Evolutionary conservation across 2,797 vertebrate species (phyloP).

Genomic region (Synaphobranchus kaupii): DNA sequence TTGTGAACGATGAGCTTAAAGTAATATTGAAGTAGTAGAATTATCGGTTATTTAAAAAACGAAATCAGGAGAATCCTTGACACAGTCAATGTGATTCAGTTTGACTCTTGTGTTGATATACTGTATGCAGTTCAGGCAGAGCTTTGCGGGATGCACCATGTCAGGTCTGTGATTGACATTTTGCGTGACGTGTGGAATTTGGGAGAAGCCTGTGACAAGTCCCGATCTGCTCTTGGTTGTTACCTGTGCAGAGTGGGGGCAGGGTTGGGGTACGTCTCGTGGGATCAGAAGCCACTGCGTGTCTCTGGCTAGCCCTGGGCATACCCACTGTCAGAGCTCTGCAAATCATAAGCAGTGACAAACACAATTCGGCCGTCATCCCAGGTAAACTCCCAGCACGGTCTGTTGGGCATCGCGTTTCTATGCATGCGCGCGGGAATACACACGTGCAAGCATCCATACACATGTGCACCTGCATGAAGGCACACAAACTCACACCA

Average conservation of each 20-base stretch:
- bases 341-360: slow-evolving; percentile 39
- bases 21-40: not conserved
- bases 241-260: slow-evolving; percentile 41
- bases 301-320: slow-evolving; percentile 27
- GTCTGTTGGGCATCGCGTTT: not conserved
- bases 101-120: not conserved
- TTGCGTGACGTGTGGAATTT: slow-evolving; percentile 49
- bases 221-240: slow-evolving; percentile 34
- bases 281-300: slow-evolving; percentile 29
- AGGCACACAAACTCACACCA: not conserved
- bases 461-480: not conserved
- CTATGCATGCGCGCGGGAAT: not conserved
- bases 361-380: slow-evolving; percentile 40
- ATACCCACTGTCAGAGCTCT: slow-evolving; percentile 36
- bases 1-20: not conserved
- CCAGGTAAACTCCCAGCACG: slow-evolving; percentile 26
- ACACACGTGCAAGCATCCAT: slow-evolving; percentile 6
- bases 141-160: not conserved
- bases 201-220: slow-evolving; percentile 45
- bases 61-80: not conserved
- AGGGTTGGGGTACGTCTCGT: slow-evolving; percentile 18
- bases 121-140: not conserved
- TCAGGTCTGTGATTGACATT: slow-evolving; percentile 52
- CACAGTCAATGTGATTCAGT: not conserved
- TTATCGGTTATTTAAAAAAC: not conserved